A percentile compares a stretch with the other conserved stretches of the same genome.
Evolutionary conservation across 2,797 vertebrate genomes (phyloP).

Genomic region (Stomatorhinus walkeri): DNA sequence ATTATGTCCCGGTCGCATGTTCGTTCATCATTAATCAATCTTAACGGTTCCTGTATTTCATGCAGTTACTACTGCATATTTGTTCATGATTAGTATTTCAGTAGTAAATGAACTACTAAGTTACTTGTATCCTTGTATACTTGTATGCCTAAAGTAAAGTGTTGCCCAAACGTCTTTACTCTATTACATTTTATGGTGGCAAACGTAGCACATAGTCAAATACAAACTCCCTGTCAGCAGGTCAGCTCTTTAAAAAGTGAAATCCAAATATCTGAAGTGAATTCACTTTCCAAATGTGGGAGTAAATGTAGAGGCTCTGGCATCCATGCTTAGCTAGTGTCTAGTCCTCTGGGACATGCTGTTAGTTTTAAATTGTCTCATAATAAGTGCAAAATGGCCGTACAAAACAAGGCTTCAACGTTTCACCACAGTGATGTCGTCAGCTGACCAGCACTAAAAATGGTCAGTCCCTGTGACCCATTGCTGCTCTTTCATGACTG

Average conservation of each 20-base stretch:
- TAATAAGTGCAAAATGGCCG: background rate
- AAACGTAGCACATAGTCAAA: background rate
- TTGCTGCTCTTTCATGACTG: background rate
- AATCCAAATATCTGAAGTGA: background rate
- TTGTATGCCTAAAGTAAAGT: background rate
- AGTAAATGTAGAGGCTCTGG: background rate
- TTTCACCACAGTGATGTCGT: background rate
- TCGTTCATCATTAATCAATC: background rate
- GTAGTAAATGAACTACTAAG: background rate
- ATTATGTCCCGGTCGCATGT: background rate
- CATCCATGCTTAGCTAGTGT: background rate
- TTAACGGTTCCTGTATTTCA: background rate
- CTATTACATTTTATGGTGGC: background rate
- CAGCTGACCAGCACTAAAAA: background rate
- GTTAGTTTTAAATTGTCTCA: background rate
- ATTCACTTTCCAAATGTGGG: background rate
- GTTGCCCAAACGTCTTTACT: background rate
- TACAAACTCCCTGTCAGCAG: background rate
- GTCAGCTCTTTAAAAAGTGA: background rate
- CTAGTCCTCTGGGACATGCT: background rate
- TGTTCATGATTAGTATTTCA: background rate
- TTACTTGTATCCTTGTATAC: background rate
- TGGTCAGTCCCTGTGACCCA: background rate
- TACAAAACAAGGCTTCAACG: background rate
- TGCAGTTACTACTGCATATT: background rate